These are phyloP conservation scores for Serinus canaria DNA, from an alignment of 2,113 vertebrate species.

Conservation along the genomic window DNA sequence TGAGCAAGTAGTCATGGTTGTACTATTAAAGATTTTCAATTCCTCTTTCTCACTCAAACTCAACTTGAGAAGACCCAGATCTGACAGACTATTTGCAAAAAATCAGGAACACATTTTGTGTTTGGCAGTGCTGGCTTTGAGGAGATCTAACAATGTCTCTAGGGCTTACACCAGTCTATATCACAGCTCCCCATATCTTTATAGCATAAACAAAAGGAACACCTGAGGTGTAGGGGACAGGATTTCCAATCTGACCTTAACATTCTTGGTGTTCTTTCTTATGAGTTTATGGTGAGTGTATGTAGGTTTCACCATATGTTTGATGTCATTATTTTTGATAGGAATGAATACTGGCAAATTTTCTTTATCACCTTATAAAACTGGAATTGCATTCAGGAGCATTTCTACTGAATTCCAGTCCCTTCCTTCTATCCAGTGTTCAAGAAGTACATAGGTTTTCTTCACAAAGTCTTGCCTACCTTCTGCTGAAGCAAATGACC, in stretches of 20 bases:
- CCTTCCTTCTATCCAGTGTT: background rate
- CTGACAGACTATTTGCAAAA: background rate
- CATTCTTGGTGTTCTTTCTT: background rate
- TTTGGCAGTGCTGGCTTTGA: background rate
- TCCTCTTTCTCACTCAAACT: background rate
- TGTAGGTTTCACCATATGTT: background rate
- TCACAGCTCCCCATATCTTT: background rate
- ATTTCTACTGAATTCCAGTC: background rate
- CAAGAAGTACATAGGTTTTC: background rate
- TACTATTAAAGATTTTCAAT: background rate
- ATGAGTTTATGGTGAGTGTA: background rate
- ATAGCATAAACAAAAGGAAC: background rate
- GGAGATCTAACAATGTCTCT: background rate
- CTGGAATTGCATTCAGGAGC: background rate
- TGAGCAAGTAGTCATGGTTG: background rate
- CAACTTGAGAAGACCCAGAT: background rate
- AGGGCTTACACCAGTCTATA: background rate
- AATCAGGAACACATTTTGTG: background rate
- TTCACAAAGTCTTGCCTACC: background rate
- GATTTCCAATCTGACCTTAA: background rate
- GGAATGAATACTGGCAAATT: background rate
- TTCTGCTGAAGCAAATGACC: background rate
- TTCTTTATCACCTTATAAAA: background rate
- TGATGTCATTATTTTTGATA: background rate
- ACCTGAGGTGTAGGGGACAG: background rate